Evolutionary conservation across 2,888 invertebrate genomes (phyloP).

Genomic region (Zaprionus obscuricornis): DNA sequence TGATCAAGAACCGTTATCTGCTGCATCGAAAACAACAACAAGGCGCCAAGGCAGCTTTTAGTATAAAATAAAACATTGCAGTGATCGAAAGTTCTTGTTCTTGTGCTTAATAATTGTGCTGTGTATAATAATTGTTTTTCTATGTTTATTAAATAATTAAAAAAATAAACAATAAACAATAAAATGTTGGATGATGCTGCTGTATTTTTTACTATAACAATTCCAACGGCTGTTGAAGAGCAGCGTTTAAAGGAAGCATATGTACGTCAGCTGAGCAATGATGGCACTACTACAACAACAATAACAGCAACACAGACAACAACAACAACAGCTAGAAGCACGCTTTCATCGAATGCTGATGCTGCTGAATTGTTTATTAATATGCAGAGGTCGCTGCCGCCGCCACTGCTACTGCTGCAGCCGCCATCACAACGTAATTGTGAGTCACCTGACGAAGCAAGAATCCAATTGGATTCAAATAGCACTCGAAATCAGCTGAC

Average conservation of each 20-base stretch:
- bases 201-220: slow-evolving; percentile 85
- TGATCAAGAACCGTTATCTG: slow-evolving; percentile 66
- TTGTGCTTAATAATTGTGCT: neutral
- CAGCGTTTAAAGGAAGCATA: slow-evolving; percentile 63
- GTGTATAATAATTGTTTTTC: slow-evolving; percentile 12
- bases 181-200: slow-evolving; percentile 80
- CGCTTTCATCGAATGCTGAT: slow-evolving; percentile 7
- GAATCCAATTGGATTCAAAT: too few relatives aligned
- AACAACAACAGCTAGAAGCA: slow-evolving; percentile 16
- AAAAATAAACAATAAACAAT: slow-evolving; percentile 9
- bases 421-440: neutral
- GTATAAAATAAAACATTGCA: slow-evolving; percentile 54
- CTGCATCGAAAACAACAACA: slow-evolving; percentile 34
- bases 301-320: slow-evolving; percentile 3
- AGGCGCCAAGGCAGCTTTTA: slow-evolving; percentile 43
- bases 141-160: slow-evolving; percentile 1
- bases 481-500: slow-evolving; percentile 40
- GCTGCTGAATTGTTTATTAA: slow-evolving; percentile 13
- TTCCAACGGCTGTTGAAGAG: slow-evolving; percentile 85
- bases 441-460: too few relatives aligned
- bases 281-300: slow-evolving; percentile 3
- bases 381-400: neutral
- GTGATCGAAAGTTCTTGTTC: slow-evolving; percentile 20
- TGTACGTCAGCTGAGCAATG: slow-evolving; percentile 14
- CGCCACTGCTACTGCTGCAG: slow-evolving; percentile 6